These are phyloP conservation scores for Lepus townsendii DNA, from an alignment of 2,797 vertebrate genomes.

Conservation along the genomic window DNA sequence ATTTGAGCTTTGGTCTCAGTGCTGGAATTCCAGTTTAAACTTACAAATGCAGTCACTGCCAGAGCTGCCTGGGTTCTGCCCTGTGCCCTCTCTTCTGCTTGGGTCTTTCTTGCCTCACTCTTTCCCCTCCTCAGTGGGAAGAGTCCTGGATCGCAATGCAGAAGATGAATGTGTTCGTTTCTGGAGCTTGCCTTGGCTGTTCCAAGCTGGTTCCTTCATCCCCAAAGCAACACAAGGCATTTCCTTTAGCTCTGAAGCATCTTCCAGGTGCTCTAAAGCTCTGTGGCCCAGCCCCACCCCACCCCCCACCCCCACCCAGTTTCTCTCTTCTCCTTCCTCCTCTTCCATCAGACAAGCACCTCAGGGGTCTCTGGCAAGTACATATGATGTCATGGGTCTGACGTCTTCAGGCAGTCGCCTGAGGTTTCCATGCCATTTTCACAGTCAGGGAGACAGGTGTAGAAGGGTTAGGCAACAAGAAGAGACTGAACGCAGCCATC, in stretches of 20 bases:
- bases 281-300: no score
- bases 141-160: background rate
- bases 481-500: no score
- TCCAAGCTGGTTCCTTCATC: background rate
- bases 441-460: background rate
- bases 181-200: background rate
- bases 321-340: background rate
- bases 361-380: no score
- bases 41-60: rapidly evolving
- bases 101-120: no score
- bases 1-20: background rate
- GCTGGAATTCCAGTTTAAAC: background rate
- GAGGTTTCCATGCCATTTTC: background rate
- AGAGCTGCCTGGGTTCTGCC: no score
- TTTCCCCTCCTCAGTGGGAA: background rate
- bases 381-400: background rate
- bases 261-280: background rate
- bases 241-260: background rate
- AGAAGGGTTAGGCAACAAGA: background rate
- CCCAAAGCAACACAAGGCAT: background rate
- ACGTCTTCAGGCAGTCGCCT: background rate
- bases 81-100: background rate
- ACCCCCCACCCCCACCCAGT: background rate
- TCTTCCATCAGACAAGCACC: background rate
- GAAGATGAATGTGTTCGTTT: background rate